Conservation (phyloP, 2,113 vertebrate genomes). For the Chaenocephalus aceratus region DNA sequence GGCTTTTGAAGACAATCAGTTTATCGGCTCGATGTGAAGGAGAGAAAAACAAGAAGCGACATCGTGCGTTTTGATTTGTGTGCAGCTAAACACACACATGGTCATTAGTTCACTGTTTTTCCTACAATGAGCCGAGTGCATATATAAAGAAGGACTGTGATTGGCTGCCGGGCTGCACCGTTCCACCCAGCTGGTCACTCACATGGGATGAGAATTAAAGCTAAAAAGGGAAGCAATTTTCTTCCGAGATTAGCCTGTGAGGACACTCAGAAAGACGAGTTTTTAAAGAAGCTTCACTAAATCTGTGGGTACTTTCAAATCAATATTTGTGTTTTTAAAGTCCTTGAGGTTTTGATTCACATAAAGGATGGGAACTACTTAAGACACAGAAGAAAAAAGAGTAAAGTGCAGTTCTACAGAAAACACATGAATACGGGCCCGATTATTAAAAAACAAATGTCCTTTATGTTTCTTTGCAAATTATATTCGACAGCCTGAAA, state of each 20-base stretch:
- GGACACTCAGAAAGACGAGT: constrained; percentile 67
- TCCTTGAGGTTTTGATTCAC: constrained; percentile 39
- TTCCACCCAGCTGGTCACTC: constrained; percentile 74
- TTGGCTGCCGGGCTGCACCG: constrained; percentile 25
- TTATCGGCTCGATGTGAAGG: constrained; percentile 1
- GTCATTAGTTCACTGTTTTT: too few species aligned
- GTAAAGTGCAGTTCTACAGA: background rate
- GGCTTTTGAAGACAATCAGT: background rate
- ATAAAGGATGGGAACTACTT: constrained; percentile 16
- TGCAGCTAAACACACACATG: too few species aligned
- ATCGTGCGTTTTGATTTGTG: background rate
- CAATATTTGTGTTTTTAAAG: constrained; percentile 30
- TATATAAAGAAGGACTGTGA: constrained; percentile 37
- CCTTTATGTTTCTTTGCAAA: constrained; percentile 4
- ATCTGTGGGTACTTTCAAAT: constrained; percentile 34
- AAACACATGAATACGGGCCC: background rate
- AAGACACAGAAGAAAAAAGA: background rate
- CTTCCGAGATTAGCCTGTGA: constrained; percentile 72
- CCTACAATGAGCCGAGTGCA: constrained; percentile 49
- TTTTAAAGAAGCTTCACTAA: constrained; percentile 66
- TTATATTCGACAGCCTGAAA: background rate
- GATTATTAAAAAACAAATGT: constrained; percentile 4
- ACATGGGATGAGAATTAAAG: constrained; percentile 73
- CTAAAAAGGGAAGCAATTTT: constrained; percentile 80
- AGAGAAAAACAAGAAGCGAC: background rate